These are phyloP conservation scores for Macrotrachela quadricornifera DNA, from an alignment of 1,140 invertebrate genomes.

Conservation along the genomic window DNA sequence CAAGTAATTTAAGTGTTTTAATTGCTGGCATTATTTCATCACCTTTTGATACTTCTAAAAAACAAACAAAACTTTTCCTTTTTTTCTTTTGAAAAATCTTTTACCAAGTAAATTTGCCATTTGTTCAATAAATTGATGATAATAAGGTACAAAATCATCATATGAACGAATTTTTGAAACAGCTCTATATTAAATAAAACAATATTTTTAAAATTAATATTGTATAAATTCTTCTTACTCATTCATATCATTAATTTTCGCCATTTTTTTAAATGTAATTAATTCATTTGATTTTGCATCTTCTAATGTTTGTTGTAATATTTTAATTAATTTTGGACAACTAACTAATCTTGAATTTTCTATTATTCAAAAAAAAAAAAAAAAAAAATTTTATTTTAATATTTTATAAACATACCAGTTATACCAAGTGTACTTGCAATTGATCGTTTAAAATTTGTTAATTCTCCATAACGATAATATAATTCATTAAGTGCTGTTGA, in stretches of 20 bases:
- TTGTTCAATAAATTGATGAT: slow-evolving; percentile 1
- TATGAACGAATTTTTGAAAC: neutral
- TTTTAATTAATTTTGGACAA: too few relatives aligned
- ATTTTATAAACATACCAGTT: neutral
- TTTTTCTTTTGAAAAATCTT: neutral
- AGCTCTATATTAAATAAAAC: neutral
- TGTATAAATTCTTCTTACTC: neutral
- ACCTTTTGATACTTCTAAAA: slow-evolving; percentile 1
- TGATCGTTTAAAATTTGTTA: slow-evolving; percentile 3
- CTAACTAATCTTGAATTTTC: too few relatives aligned
- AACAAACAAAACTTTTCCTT: too few relatives aligned
- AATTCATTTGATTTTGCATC: neutral
- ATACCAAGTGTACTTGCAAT: slow-evolving; percentile 3
- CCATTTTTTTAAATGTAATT: neutral
- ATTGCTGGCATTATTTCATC: slow-evolving; percentile 9
- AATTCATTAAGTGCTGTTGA: slow-evolving; percentile 7
- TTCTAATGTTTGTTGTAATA: neutral
- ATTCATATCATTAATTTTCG: neutral
- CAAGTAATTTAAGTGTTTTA: slow-evolving; percentile 4
- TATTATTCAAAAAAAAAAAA: too few relatives aligned
- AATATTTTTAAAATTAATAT: neutral
- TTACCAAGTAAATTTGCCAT: neutral
- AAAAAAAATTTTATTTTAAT: too few relatives aligned
- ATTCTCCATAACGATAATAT: slow-evolving; percentile 6
- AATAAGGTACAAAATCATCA: slow-evolving; percentile 2